phyloP scores from a whole-genome alignment of 2,797 vertebrate genomes.

The Margarornis squamiger region DNA sequence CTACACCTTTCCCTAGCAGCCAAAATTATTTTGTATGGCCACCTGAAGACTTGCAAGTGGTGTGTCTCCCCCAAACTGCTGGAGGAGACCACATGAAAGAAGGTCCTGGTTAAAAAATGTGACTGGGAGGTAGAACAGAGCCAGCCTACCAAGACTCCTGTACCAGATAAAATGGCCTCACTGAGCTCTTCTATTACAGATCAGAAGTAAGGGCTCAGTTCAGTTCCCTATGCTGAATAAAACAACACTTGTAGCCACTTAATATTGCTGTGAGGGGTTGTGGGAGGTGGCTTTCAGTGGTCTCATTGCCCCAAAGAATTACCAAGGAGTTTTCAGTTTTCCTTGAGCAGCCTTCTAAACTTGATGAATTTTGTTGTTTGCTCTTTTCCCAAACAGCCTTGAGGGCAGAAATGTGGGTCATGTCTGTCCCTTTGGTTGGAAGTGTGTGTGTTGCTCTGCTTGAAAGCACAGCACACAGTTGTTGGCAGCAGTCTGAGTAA shows the following conservation, averaged over 20 bases:
- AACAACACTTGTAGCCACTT: neutral
- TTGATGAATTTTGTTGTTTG: neutral
- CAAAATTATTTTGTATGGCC: neutral
- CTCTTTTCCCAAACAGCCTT: neutral
- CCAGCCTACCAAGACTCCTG: neutral
- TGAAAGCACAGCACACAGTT: neutral
- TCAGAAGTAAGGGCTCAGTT: neutral
- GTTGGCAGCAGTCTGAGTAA: conserved; percentile 13
- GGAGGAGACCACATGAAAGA: neutral
- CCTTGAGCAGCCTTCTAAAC: neutral
- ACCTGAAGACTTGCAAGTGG: neutral
- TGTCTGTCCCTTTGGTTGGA: neutral
- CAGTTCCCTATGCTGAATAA: neutral
- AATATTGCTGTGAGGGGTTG: neutral
- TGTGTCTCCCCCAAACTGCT: neutral
- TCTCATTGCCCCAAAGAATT: neutral
- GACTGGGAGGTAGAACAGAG: neutral
- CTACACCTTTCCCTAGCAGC: neutral
- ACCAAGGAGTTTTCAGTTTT: neutral
- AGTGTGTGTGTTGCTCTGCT: neutral
- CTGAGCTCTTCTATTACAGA: neutral
- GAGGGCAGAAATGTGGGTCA: neutral
- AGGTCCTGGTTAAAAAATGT: neutral
- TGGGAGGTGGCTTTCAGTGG: neutral
- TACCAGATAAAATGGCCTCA: neutral